phyloP scores from a whole-genome alignment of 2,888 invertebrate species.

The Lamellibrachia satsuma region DNA sequence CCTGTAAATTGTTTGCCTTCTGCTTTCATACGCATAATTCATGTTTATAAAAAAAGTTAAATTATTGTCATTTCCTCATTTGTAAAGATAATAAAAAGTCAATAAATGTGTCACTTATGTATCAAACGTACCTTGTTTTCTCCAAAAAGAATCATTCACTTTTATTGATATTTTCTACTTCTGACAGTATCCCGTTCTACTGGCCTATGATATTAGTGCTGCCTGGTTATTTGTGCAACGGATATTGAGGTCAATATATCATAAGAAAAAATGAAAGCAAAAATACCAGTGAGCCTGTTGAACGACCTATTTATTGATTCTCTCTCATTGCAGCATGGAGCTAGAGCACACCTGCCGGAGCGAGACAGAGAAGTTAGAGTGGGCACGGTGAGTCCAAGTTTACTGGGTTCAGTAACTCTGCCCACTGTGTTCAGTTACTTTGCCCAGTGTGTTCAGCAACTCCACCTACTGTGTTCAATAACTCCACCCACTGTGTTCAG shows the following conservation, averaged over 20 bases:
- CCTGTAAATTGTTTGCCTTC: no score
- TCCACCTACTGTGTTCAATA: no score
- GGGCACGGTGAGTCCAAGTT: constrained; percentile 28
- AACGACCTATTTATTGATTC: not conserved
- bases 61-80: no score
- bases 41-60: no score
- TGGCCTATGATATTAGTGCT: not conserved
- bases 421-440: not conserved
- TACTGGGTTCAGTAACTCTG: not conserved
- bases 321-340: constrained; percentile 27
- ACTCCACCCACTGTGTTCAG: no score
- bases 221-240: not conserved
- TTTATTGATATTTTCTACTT: not conserved
- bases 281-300: not conserved
- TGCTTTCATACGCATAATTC: no score
- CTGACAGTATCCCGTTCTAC: not conserved
- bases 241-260: not conserved
- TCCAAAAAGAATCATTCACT: not conserved
- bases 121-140: no score
- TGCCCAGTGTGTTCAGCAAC: no score
- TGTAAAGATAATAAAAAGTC: no score
- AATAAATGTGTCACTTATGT: no score
- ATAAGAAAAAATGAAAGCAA: not conserved
- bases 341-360: constrained; percentile 24
- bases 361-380: constrained; percentile 28